These are phyloP conservation scores for Prionailurus viverrinus DNA, from an alignment of 2,113 vertebrate species.

Conservation along the genomic window DNA sequence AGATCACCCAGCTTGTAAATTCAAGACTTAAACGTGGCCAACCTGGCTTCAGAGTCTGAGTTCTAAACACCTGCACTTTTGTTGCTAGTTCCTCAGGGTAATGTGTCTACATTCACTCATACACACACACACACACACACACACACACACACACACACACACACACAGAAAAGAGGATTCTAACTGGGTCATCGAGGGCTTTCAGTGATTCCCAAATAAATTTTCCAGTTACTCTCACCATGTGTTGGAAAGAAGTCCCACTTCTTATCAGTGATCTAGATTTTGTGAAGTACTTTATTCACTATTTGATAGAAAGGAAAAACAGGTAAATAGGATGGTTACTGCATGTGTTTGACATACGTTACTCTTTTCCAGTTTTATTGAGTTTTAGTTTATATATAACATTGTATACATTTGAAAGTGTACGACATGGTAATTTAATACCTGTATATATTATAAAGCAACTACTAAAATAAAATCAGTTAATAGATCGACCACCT, in stretches of 20 bases:
- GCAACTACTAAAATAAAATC: neutral
- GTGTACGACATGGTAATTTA: neutral
- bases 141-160: neutral
- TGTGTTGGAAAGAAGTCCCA: neutral
- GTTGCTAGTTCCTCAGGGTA: neutral
- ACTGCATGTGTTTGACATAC: neutral
- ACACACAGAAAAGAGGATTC: neutral
- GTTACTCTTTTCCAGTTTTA: conserved; percentile 2
- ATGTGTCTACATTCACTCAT: neutral
- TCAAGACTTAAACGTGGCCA: neutral
- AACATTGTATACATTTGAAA: neutral
- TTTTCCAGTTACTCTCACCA: neutral
- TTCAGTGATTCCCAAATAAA: neutral
- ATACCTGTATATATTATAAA: neutral
- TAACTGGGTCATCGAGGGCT: neutral
- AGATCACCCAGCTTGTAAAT: neutral
- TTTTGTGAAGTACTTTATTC: neutral
- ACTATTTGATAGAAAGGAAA: neutral
- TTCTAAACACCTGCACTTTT: neutral
- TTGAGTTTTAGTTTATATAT: neutral
- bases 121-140: too few species aligned
- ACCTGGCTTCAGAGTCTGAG: neutral
- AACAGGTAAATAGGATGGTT: neutral
- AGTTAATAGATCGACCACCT: neutral
- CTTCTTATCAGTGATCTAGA: neutral